Evolutionary conservation across 2,113 vertebrate genomes (phyloP), one percentile per base, ranked within the genome.

Genomic region (Gobio gobio): DNA sequence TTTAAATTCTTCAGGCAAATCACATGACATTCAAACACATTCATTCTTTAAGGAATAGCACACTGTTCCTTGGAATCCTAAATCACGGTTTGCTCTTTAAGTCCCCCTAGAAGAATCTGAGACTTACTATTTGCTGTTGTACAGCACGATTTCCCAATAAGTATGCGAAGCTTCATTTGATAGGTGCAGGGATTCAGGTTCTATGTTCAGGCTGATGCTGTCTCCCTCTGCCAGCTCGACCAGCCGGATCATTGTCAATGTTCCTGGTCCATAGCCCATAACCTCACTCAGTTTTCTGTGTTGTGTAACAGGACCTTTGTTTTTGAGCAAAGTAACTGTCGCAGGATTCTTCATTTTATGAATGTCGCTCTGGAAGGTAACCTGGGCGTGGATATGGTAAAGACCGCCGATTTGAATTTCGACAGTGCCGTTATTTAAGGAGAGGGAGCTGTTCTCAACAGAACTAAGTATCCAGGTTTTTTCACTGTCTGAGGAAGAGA

Each of bases 351-450:
- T 0, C 0, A 0, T 3, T 0, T 0, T 0, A 0, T 3, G 2
- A 0, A 0, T 1, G 14, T 0, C 0, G 8, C 20, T 6, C 0
- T 1, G 36, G 54, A 94, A 92, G 68, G 63, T 84, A 78, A 93
- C 91, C 29, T 93, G 92, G 43, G 90, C 92, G 26, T 92, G 92
- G 61, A 92, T 14, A 75, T 91, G 87, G 90, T 93, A 94, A 43
- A 74, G 3, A 54, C 93, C 64, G 0, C 0, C 2, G 3, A 66
- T 4, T 1, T 0, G 8, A 86, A 87, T 78, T 51, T 8, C 1
- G 87, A 95, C 87, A 10, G 84, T 79, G 83, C 54, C 1, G 0
- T 89, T 43, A 0, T 0, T 1, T 18, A 90, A 83, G 18, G 0
- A 0, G 2, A 93, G 88, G 43, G 56, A 51, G 9, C 83, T 22